phyloP scores from a whole-genome alignment of 1,140 invertebrate species.

The Galendromus occidentalis region DNA sequence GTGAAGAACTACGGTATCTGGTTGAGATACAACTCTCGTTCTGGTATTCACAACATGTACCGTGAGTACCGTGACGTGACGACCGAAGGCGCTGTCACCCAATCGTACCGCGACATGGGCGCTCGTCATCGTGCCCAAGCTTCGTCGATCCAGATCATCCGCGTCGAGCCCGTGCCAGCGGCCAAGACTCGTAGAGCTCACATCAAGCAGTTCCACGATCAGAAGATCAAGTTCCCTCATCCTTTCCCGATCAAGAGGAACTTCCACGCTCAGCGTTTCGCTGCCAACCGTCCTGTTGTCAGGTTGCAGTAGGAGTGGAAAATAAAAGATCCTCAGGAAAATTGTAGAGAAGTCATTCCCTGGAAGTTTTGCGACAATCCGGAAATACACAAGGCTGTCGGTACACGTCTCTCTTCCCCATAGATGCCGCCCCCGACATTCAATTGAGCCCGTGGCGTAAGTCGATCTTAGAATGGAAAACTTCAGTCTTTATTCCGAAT shows the following conservation, averaged over 20 bases:
- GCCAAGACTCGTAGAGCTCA: constrained; percentile 70
- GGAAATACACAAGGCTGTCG: too few species aligned
- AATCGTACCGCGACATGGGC: constrained; percentile 98
- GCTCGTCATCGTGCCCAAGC: constrained; percentile 90
- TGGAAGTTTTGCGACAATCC: too few species aligned
- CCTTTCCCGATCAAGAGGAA: constrained; percentile 71
- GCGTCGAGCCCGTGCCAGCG: constrained; percentile 73
- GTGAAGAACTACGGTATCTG: constrained; percentile 99
- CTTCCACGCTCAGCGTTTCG: constrained; percentile 39
- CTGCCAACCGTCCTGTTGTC: constrained; percentile 69
- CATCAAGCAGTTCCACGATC: constrained; percentile 94
- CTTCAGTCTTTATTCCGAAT: too few species aligned
- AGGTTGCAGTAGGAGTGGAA: constrained; percentile 53
- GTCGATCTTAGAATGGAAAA: too few species aligned
- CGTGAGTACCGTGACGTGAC: constrained; percentile 92
- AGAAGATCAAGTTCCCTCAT: constrained; percentile 83
- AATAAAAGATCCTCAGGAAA: too few species aligned
- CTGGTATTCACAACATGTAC: constrained; percentile 99
- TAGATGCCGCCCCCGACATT: too few species aligned
- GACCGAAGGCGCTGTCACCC: constrained; percentile 82
- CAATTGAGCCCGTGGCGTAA: too few species aligned
- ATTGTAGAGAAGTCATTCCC: too few species aligned
- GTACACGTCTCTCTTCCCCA: too few species aligned
- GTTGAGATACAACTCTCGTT: constrained; percentile 83
- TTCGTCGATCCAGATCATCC: constrained; percentile 94